These are phyloP conservation scores for Galeopterus variegatus DNA, from an alignment of 2,113 vertebrate genomes.

Conservation along the genomic window DNA sequence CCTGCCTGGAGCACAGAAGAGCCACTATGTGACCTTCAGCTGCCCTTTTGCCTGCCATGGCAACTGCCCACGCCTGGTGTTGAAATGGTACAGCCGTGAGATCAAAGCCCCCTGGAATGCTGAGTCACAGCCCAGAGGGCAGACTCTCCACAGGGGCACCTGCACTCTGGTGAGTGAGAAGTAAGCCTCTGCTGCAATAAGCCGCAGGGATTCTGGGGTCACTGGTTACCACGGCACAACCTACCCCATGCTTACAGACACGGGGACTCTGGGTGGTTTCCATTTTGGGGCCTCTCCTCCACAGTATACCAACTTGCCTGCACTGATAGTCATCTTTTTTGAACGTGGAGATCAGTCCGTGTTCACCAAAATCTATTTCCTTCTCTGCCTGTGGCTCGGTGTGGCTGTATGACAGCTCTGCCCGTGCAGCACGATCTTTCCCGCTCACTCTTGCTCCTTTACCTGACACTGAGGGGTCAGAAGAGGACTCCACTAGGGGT, in stretches of 20 bases:
- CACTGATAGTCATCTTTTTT: accelerated
- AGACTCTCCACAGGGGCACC: not conserved
- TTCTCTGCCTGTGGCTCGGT: not conserved
- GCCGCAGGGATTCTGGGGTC: accelerated
- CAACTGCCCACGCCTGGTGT: not conserved
- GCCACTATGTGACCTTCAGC: accelerated
- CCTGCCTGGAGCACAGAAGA: not conserved
- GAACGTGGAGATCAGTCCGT: not conserved
- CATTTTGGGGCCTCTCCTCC: accelerated
- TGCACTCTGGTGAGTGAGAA: not conserved
- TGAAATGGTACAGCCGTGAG: not conserved
- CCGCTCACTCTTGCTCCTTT: not conserved
- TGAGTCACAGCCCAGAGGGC: not conserved
- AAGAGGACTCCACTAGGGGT: accelerated
- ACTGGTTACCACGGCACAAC: accelerated
- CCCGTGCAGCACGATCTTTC: accelerated
- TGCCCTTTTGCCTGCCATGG: accelerated
- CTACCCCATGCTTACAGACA: accelerated
- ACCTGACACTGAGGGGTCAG: too few relatives aligned
- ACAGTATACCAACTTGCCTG: accelerated
- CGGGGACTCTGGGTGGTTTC: accelerated
- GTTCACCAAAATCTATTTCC: not conserved
- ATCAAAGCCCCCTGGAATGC: not conserved
- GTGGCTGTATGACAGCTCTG: not conserved
- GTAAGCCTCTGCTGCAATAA: accelerated